phyloP scores from a whole-genome alignment of 2,888 invertebrate genomes.

The Phyllotreta cruciferae region DNA sequence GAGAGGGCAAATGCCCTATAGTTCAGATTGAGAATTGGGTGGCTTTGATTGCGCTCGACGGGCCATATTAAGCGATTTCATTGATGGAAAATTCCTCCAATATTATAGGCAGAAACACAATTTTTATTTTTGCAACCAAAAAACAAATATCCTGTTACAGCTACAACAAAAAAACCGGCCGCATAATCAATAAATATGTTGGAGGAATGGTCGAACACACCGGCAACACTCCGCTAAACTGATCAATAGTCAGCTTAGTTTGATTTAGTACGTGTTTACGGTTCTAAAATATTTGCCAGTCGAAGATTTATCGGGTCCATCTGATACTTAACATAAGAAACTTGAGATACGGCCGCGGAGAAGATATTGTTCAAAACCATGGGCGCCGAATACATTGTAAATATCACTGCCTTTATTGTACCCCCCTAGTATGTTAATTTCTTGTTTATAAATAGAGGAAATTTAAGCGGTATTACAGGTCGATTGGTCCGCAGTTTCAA shows the following conservation, averaged over 20 bases:
- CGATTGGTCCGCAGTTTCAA: too few species aligned
- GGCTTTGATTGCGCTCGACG: too few species aligned
- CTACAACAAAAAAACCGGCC: slow-evolving; percentile 28
- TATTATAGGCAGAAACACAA: too few species aligned
- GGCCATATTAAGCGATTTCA: too few species aligned
- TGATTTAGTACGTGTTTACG: slow-evolving; percentile 54
- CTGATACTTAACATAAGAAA: slow-evolving; percentile 50
- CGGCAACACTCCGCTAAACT: slow-evolving; percentile 45
- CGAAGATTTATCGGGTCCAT: slow-evolving; percentile 52
- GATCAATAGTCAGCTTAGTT: slow-evolving; percentile 54
- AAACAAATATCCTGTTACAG: too few species aligned
- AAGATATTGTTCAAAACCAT: slow-evolving; percentile 45
- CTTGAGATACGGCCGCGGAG: slow-evolving; percentile 46
- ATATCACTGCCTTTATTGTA: slow-evolving; percentile 2
- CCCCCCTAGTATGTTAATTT: too few species aligned
- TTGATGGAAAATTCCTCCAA: too few species aligned
- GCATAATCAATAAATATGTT: slow-evolving; percentile 37
- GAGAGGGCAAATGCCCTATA: slow-evolving; percentile 5
- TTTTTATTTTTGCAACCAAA: too few species aligned
- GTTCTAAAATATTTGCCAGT: slow-evolving; percentile 53
- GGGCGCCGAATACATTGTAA: slow-evolving; percentile 17
- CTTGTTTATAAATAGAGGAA: too few species aligned
- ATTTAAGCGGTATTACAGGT: too few species aligned
- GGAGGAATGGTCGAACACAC: slow-evolving; percentile 34
- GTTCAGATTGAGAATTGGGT: too few species aligned